phyloP scores from a whole-genome alignment of 2,113 vertebrate genomes.

The Hipposideros armiger region DNA sequence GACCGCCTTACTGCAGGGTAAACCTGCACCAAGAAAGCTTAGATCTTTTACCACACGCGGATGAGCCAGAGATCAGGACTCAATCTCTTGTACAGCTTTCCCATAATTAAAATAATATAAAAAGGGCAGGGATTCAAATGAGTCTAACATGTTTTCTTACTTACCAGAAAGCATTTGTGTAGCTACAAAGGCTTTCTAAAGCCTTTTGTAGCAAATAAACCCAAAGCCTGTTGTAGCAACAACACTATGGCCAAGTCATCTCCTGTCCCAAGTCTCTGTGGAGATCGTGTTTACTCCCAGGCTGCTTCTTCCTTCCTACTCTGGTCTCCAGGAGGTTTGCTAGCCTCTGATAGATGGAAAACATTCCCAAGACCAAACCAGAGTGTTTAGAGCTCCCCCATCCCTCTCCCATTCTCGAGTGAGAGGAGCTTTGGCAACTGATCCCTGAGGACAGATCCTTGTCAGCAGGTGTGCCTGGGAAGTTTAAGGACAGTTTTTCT shows the following conservation, averaged over 20 bases:
- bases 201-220: not conserved
- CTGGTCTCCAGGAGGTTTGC: slow-evolving; percentile 7
- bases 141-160: not conserved
- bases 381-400: not conserved
- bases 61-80: slow-evolving; percentile 19
- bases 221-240: slow-evolving; percentile 51
- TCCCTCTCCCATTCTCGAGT: not conserved
- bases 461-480: not conserved
- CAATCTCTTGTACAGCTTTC: not conserved
- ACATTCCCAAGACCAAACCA: not conserved
- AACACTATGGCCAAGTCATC: not conserved
- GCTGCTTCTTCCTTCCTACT: not conserved
- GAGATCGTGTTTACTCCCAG: not conserved
- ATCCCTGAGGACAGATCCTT: not conserved
- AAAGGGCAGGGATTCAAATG: slow-evolving; percentile 67
- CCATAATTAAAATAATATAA: slow-evolving; percentile 68
- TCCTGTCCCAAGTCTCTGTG: not conserved
- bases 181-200: not conserved
- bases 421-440: not conserved
- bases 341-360: not conserved
- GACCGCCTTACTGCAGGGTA: not conserved
- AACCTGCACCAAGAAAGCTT: not conserved
- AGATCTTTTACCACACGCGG: not conserved
- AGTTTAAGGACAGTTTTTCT: not conserved
- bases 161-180: slow-evolving; percentile 42